A percentile compares a stretch with the other conserved stretches of the same genome.
These are phyloP conservation scores for Seriola dumerili DNA, from an alignment of 2,113 vertebrate species.

Conservation along the genomic window DNA sequence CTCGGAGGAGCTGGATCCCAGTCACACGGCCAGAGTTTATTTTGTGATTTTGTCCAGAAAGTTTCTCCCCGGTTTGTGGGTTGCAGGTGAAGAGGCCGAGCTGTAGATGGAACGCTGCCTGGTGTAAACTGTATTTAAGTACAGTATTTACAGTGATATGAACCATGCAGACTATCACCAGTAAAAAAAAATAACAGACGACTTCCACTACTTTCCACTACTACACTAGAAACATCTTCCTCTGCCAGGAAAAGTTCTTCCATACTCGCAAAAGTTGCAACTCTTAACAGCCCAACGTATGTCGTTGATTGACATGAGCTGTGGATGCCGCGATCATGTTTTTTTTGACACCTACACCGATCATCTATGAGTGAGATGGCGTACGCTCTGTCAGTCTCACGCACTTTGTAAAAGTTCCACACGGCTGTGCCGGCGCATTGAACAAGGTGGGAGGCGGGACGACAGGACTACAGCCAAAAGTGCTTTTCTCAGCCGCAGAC, in stretches of 20 bases:
- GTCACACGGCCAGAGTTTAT: slow-evolving; percentile 43
- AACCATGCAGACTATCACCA: background rate
- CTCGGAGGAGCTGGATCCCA: slow-evolving; percentile 34
- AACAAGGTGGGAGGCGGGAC: too few species aligned
- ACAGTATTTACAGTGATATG: slow-evolving; percentile 6
- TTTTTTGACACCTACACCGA: too few species aligned
- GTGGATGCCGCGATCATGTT: too few species aligned
- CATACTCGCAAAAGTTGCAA: too few species aligned
- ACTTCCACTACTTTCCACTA: slow-evolving; percentile 3
- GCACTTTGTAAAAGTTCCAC: too few species aligned
- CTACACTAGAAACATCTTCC: background rate
- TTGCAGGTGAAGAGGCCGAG: slow-evolving; percentile 48
- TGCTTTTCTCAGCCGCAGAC: too few species aligned
- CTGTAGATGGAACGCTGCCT: slow-evolving; percentile 46
- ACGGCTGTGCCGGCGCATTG: too few species aligned
- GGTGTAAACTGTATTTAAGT: slow-evolving; percentile 1
- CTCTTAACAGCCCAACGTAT: too few species aligned
- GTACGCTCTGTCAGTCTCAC: too few species aligned
- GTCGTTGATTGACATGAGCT: too few species aligned
- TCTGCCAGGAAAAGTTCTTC: background rate
- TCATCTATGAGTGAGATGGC: too few species aligned
- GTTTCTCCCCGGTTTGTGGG: slow-evolving; percentile 29
- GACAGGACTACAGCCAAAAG: too few species aligned
- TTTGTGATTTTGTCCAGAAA: slow-evolving; percentile 61
- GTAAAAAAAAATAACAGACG: slow-evolving; percentile 1